Evolutionary conservation across 2,797 vertebrate species (phyloP), one percentile per base, ranked within the genome.

Genomic region (Danio jaintianensis): DNA sequence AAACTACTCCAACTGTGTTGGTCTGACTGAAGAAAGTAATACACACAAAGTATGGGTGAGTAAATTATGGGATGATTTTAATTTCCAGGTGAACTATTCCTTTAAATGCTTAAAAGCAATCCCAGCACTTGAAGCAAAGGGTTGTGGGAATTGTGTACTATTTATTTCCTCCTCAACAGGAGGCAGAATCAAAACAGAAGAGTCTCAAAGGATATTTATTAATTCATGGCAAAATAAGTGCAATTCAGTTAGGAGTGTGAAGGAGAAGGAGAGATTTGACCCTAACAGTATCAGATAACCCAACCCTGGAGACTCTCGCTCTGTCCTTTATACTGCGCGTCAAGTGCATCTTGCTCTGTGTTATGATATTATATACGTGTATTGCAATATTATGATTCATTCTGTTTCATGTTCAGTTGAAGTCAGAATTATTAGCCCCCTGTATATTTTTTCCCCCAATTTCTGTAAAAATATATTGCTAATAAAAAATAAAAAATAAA

Each of bases 221-320:
- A 63, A 71, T 79, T 79, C 20, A 79, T 79, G 22, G 47, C 13
- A n/a, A 62, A 79, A 72, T 63, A 62, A 63, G 58, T 63, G 64
- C 15, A n/a, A n/a, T 62, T 15, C 56, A 40, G 7, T 42, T 29
- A 79, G 8, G 18, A 71, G 56, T 6, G 3, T 52, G 15, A n/a
- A 36, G 52, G 4, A 18, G 58, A 79, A 71, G 3, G 1, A 52
- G 29, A 22, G 6, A 29, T 0, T 59, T 70, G 66, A 61, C 55
- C 66, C 11, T n/a, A 15, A 40, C 45, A 1, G 5, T 61, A 12
- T 22, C 67, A 79, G 47, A 63, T 63, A 71, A 53, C 56, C 36
- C 38, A 55, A 43, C 38, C 47, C 78, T 45, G 58, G 56, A 72
- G 38, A 55, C 40, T 63, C 38, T 29, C 11, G 0, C 48, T 56